Conservation (phyloP, 2,888 invertebrate genomes). For the Heliconius charithonia region DNA sequence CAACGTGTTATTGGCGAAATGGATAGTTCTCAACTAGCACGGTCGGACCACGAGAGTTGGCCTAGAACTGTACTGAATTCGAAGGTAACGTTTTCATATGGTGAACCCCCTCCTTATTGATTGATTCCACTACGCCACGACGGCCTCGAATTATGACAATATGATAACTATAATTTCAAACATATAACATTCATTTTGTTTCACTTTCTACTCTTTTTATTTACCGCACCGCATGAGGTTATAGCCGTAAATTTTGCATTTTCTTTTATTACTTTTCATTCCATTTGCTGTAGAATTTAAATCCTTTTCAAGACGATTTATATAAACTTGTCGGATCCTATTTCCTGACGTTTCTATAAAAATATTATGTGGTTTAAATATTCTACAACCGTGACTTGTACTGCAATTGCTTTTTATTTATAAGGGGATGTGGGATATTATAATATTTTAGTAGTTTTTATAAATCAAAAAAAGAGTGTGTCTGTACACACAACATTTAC, state of each 20-base stretch:
- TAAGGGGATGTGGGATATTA: slow-evolving; percentile 3
- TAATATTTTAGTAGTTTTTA: too few species aligned
- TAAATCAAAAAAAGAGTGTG: too few species aligned
- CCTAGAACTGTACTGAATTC: too few species aligned
- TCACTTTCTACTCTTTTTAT: not conserved
- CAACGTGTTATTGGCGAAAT: too few species aligned
- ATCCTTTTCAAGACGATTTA: slow-evolving; percentile 11
- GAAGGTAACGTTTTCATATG: too few species aligned
- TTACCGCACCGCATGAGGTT: slow-evolving; percentile 5
- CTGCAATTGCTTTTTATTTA: not conserved
- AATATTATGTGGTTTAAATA: slow-evolving; percentile 3
- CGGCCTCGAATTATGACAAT: not conserved
- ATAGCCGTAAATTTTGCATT: slow-evolving; percentile 32
- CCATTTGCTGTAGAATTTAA: slow-evolving; percentile 24
- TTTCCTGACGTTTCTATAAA: slow-evolving; percentile 11
- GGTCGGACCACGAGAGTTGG: too few species aligned
- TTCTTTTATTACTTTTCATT: slow-evolving; percentile 31
- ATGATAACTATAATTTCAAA: not conserved
- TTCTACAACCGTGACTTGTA: not conserved
- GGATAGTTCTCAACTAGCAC: too few species aligned
- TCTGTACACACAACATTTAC: too few species aligned
- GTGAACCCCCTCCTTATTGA: too few species aligned
- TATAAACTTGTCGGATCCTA: slow-evolving; percentile 13
- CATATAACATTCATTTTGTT: too few species aligned
- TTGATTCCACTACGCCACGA: not conserved